Evolutionary conservation across 1,140 invertebrate genomes (phyloP), one percentile per base, ranked within the genome.

Genomic region (Ceratina calcarata): DNA sequence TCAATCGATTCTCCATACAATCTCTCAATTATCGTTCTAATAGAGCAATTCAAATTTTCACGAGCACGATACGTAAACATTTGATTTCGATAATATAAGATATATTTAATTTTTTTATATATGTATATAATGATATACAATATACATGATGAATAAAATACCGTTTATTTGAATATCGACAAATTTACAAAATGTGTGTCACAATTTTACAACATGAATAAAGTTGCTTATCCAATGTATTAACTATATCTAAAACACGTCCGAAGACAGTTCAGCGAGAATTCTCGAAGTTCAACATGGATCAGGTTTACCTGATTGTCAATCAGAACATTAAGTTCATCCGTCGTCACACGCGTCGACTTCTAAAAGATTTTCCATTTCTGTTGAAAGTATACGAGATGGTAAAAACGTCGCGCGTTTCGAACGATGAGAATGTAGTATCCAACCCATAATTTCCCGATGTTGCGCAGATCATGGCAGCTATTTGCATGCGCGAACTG

Each of bases 401-500:
- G 81, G 87, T 88, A 84, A 65, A 7, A 32, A 62, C 37, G 37
- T 45, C 37, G 37, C 37, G 37, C 8, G 37, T 7, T 6, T 45
- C 37, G 32, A 37, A 37, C 32, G 32, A 6, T 37, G 6, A 2
- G 32, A 10, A 45, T 10, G 37, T 10, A 45, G 37, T 10, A 45
- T 45, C 37, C 37, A 10, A 45, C 2, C n/a, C 37, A 45, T 45
- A 45, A 45, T 45, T 0, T 10, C 37, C 37, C 37, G 37, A 45
- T 10, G 37, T 45, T 45, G 37, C 37, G 37, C 53, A 89, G 87
- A 69, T 79, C 22, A 24, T 88, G 1, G 78, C 79, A 13, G 24
- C 62, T 27, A 27, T 81, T 51, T 88, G 85, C 60, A 64, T 86
- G 20, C n/a, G 58, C 37, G 72, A 89, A 53, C 55, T 90, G 76